Evolutionary conservation across 2,888 invertebrate genomes (phyloP).

Genomic region (Neoaliturus tenellus): DNA sequence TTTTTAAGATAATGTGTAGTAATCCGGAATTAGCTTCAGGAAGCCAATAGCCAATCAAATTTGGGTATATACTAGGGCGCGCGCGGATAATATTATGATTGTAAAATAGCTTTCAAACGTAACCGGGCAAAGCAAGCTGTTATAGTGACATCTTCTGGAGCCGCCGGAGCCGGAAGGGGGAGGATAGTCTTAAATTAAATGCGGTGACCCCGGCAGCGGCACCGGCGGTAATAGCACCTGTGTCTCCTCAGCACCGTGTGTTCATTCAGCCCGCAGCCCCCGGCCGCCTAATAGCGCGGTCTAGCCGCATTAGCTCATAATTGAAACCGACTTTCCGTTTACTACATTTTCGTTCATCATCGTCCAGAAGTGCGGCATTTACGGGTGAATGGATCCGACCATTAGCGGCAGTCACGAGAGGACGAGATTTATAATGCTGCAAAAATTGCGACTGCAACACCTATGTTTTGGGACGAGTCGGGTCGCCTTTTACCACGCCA

Average conservation of each 20-base stretch:
- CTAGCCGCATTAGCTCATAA: not conserved
- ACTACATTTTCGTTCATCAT: constrained; percentile 50
- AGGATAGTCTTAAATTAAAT: constrained; percentile 46
- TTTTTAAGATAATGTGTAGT: too few relatives aligned
- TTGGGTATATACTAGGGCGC: too few relatives aligned
- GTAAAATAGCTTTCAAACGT: too few relatives aligned
- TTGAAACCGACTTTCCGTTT: constrained; percentile 45
- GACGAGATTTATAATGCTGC: not conserved
- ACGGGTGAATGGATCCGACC: constrained; percentile 37
- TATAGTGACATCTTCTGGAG: not conserved
- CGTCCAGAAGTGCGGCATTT: constrained; percentile 18
- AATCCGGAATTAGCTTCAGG: too few relatives aligned
- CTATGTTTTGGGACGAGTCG: constrained; percentile 2
- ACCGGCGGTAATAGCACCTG: constrained; percentile 9
- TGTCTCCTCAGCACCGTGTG: not conserved
- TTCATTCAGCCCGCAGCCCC: not conserved
- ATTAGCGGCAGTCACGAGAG: constrained; percentile 30
- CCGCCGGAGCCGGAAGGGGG: constrained; percentile 33
- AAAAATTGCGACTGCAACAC: constrained; percentile 7
- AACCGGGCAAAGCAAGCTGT: too few relatives aligned
- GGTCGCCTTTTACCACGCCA: constrained; percentile 15
- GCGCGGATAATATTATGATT: too few relatives aligned
- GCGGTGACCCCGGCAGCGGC: constrained; percentile 38
- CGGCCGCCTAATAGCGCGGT: not conserved
- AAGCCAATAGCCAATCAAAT: too few relatives aligned